Evolutionary conservation across 2,797 vertebrate genomes (phyloP).

Genomic region (Lagodon rhomboides): DNA sequence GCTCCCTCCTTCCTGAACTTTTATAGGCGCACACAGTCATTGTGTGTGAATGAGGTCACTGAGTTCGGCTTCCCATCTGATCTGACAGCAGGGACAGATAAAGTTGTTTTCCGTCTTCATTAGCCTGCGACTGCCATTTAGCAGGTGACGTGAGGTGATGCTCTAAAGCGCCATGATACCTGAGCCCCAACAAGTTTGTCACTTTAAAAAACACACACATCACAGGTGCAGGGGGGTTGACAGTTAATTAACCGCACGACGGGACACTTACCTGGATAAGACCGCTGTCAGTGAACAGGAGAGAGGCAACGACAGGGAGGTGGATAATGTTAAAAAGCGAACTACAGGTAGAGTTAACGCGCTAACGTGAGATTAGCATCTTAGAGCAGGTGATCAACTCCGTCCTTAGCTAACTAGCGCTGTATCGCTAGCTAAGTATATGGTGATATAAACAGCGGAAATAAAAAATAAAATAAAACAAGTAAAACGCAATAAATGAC

Average conservation of each 20-base stretch:
- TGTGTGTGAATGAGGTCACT: background rate
- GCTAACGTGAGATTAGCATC: slow-evolving; percentile 58
- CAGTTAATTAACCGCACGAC: too few relatives aligned
- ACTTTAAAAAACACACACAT: background rate
- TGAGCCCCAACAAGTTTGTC: background rate
- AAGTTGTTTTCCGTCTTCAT: background rate
- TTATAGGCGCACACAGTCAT: background rate
- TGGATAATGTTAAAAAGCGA: background rate
- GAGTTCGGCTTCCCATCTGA: background rate
- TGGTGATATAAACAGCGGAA: background rate
- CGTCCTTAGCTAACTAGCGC: slow-evolving; percentile 12
- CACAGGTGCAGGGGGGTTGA: background rate
- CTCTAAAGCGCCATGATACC: background rate
- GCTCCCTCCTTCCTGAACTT: background rate
- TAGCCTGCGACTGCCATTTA: background rate
- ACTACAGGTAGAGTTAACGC: slow-evolving; percentile 10
- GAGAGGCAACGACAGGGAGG: too few relatives aligned
- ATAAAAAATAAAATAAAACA: too few relatives aligned
- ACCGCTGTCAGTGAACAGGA: background rate
- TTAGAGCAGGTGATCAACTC: slow-evolving; percentile 56
- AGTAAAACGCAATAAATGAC: too few relatives aligned
- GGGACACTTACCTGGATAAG: slow-evolving; percentile 4
- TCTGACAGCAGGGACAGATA: background rate
- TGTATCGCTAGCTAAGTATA: background rate
- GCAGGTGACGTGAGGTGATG: background rate